Evolutionary conservation across 2,888 invertebrate genomes (phyloP).

Genomic region (Epirrhoe tristata): DNA sequence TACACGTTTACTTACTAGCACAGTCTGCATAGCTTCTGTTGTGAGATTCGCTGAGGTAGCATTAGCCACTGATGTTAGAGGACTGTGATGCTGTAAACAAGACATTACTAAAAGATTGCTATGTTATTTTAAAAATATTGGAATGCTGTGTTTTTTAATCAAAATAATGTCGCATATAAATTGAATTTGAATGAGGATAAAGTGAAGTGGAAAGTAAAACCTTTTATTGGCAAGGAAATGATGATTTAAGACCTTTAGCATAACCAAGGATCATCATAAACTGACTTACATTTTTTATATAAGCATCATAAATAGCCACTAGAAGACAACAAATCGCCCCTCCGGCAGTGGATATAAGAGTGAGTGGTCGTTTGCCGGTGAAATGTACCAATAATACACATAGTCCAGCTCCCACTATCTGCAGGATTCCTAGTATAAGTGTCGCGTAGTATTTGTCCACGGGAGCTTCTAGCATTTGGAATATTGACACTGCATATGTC

Average conservation of each 20-base stretch:
- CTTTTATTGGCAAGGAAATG: no score
- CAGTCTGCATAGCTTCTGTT: constrained; percentile 4
- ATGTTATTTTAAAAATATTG: no score
- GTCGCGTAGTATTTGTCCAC: constrained; percentile 92
- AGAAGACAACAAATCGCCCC: constrained; percentile 87
- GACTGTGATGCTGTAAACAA: constrained; percentile 21
- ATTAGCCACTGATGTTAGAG: constrained; percentile 7
- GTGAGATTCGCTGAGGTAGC: background rate
- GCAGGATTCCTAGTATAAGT: constrained; percentile 88
- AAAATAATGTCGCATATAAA: no score
- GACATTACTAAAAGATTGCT: background rate
- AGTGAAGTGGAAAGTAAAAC: no score
- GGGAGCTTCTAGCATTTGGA: constrained; percentile 89
- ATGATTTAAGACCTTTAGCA: no score
- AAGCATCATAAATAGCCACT: constrained; percentile 84
- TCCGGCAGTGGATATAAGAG: constrained; percentile 88
- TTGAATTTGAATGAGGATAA: no score
- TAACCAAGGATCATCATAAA: no score
- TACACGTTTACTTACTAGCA: constrained; percentile 18
- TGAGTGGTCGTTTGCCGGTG: constrained; percentile 89
- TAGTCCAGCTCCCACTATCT: constrained; percentile 87
- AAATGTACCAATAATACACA: constrained; percentile 89
- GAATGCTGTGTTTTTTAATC: no score
- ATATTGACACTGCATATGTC: constrained; percentile 91
- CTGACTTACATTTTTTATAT: constrained; percentile 55